Evolutionary conservation across 2,888 invertebrate species (phyloP).

Genomic region (Trachelus tabidus): DNA sequence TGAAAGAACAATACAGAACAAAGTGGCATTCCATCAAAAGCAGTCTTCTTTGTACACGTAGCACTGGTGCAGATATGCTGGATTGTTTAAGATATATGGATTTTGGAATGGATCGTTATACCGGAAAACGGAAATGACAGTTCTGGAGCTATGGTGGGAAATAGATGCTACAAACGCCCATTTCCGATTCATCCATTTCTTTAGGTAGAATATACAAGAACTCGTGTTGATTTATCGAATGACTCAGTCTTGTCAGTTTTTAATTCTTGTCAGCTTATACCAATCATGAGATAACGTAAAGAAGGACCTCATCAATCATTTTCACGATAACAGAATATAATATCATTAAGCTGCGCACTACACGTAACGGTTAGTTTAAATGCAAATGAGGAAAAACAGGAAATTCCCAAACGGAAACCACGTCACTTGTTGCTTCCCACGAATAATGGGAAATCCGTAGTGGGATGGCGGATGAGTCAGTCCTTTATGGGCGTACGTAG

Average conservation of each 20-base stretch:
- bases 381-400: background rate
- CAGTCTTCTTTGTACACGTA: background rate
- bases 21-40: conserved; percentile 23
- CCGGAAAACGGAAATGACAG: background rate
- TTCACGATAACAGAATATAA: background rate
- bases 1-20: conserved; percentile 61
- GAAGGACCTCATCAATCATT: background rate
- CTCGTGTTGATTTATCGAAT: background rate
- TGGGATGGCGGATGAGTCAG: background rate
- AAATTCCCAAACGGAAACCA: background rate
- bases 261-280: background rate
- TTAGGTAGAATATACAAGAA: background rate
- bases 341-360: background rate
- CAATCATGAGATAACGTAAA: background rate
- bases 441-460: background rate
- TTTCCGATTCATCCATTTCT: background rate
- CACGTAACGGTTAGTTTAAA: background rate
- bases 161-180: background rate
- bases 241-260: background rate
- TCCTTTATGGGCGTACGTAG: background rate
- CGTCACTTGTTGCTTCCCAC: background rate
- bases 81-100: background rate
- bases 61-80: background rate
- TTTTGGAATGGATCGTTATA: background rate
- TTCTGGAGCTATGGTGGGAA: background rate